Percentiles rank a stretch among this genome's conserved stretches.
Conservation (phyloP, 2,888 invertebrate species). For the Rhagophthalmus giganteus region DNA sequence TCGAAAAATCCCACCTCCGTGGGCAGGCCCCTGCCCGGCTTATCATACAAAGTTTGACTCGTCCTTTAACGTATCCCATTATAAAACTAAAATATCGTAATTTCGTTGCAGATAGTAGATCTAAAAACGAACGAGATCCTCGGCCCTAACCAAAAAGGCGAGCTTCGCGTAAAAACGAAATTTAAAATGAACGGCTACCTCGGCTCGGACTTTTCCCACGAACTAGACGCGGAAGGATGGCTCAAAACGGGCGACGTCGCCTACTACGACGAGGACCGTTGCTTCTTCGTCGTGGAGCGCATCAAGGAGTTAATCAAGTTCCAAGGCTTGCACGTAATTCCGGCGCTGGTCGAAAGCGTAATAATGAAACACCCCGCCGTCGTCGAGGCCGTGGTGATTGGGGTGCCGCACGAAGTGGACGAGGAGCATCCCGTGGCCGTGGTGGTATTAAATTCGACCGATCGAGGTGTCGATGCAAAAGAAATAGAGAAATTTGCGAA, state of each 20-base stretch:
- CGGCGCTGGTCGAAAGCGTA: neutral
- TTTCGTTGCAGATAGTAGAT: constrained; percentile 4
- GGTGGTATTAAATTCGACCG: neutral
- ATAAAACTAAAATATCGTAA: no score
- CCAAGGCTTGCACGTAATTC: no score
- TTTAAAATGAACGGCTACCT: neutral
- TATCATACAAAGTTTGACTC: constrained; percentile 1
- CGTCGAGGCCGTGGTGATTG: neutral
- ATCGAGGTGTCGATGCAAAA: neutral
- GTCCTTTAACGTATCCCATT: neutral
- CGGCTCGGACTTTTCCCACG: no score
- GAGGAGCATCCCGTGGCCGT: neutral
- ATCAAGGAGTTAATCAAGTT: no score
- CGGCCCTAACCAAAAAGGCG: constrained; percentile 1
- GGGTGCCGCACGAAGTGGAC: neutral
- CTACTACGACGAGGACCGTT: no score
- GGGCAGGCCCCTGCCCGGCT: neutral
- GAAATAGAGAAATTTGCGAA: neutral
- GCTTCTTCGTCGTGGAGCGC: no score
- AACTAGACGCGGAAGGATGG: no score
- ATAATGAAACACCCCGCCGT: neutral
- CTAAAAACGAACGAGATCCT: neutral
- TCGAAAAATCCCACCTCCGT: neutral
- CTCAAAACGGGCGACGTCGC: no score
- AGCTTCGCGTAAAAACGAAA: neutral